Base-by-base conservation (phyloP, 1,140 invertebrate genomes). In the Helicoverpa armigera region DNA sequence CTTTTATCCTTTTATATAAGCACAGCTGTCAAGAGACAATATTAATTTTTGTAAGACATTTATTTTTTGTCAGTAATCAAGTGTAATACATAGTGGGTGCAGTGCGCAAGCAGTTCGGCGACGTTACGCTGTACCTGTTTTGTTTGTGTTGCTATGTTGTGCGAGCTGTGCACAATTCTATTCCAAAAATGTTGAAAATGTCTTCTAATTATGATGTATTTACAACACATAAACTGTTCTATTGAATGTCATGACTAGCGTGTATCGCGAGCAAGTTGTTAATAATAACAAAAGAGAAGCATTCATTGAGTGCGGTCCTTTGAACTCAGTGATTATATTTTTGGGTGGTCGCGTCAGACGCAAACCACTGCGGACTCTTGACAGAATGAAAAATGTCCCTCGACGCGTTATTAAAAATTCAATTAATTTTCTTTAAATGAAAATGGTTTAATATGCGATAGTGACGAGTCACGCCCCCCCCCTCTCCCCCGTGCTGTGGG, bases 381-480 rank as follows among this genome's bases (percentile, higher is more conserved):
- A 76, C 74, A 76, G 58, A 63, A 63, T 63, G 74, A 76, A 51
- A 70, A 70, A 58, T 70, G 63, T 29, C 65, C 12, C 35, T 58
- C 51, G 65, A 50, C 53, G 77, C 77, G 65, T 70, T 79, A 79
- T 77, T 77, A 81, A 77, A 77, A 81, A 81, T 81, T 75, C 51
- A 77, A 81, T 81, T 81, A 77, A 81, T 75, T 76, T 81, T 69
- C 53, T 29, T 61, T 60, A 77, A 81, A 81, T 58, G 65, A 76
- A 77, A 81, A 77, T 65, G 63, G 69, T 81, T 81, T 76, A 69
- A 76, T 67, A 67, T 54, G 54, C 73, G 43, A 70, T 81, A 70
- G 73, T 77, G 80, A 53, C 35, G 80, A 81, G 80, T 77, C 80
- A 81, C 54, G 80, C n/a, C 48, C 58, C 56, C 56, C 9, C 53